Evolutionary conservation across 2,888 invertebrate genomes (phyloP), one percentile per base, ranked within the genome.

Genomic region (Pseudoips prasinana): DNA sequence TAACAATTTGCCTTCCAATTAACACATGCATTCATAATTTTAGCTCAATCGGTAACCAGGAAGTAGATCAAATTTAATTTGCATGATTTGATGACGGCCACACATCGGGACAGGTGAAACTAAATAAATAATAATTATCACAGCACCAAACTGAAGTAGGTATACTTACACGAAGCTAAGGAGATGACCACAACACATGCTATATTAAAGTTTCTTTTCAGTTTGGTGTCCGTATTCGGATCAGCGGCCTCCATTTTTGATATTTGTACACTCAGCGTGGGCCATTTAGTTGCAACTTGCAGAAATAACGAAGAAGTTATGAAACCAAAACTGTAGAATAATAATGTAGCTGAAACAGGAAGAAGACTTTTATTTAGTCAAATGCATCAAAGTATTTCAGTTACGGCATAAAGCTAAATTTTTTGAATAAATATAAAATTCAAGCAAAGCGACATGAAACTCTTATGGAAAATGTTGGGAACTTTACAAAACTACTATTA

Each of bases 211-310:
- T 64, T 73, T n/a, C 26, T 62, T 1, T 46, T 42, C 7, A 83
- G 39, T 1, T 44, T 47, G 0, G 22, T 25, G 29, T 80, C 78
- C 3, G 46, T 52, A 14, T 65, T 67, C 0, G 76, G 77, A 24
- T 80, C 69, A 0, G 52, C 42, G 0, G 64, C 57, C 35, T 83
- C 80, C 0, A 64, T 63, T 9, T 44, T 61, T 0, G 71, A 51
- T 8, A 82, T 77, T 1, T 62, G 54, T 20, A 50, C 49, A 22
- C 69, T 61, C 1, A 82, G 46, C 7, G 52, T 57, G 0, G 79
- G 77, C 83, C 82, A 82, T 44, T 67, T 64, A 30, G 22, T 66
- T 3, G 79, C 78, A 2, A 79, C 62, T 0, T 68, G 65, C 0
- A 72, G 34, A 26, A 81, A 83, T 1, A 76, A 25, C 0, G 68